A percentile compares a stretch with the other conserved stretches of the same genome.
Evolutionary conservation across 1,140 invertebrate species (phyloP).

Genomic region (Batillaria attramentaria): DNA sequence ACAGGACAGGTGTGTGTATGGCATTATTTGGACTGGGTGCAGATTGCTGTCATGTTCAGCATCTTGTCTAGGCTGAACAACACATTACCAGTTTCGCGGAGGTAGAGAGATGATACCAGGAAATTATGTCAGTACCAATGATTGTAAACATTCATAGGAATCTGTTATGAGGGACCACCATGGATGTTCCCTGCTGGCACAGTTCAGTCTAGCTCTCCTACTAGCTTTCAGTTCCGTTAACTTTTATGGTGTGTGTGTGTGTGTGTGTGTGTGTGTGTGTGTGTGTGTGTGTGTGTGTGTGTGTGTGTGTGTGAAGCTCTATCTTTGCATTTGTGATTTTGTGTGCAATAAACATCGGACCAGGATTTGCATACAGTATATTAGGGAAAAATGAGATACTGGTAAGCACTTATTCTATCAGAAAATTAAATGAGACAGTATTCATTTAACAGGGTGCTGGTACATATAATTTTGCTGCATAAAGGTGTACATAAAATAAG

Average conservation of each 20-base stretch:
- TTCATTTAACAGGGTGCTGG: neutral
- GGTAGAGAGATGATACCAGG: too few species aligned
- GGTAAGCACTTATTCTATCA: too few species aligned
- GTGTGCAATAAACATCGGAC: neutral
- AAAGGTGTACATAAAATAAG: neutral
- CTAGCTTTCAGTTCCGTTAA: neutral
- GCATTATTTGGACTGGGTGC: too few species aligned
- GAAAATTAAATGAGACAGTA: too few species aligned
- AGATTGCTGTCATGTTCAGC: neutral
- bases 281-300: constrained; percentile 1
- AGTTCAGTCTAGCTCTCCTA: neutral
- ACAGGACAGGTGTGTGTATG: neutral
- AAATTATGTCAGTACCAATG: too few species aligned
- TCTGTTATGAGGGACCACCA: too few species aligned
- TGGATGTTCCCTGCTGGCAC: neutral
- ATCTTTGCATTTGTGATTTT: neutral
- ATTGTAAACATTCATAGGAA: too few species aligned
- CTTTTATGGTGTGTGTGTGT: neutral
- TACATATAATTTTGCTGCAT: neutral
- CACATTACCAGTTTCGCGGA: too few species aligned
- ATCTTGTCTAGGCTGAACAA: neutral
- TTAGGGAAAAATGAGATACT: too few species aligned
- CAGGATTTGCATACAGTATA: neutral
- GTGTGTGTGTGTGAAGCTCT: neutral
- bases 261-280: constrained; percentile 12